Evolutionary conservation across 1,140 invertebrate species (phyloP).

Genomic region (Drosophila persimilis): DNA sequence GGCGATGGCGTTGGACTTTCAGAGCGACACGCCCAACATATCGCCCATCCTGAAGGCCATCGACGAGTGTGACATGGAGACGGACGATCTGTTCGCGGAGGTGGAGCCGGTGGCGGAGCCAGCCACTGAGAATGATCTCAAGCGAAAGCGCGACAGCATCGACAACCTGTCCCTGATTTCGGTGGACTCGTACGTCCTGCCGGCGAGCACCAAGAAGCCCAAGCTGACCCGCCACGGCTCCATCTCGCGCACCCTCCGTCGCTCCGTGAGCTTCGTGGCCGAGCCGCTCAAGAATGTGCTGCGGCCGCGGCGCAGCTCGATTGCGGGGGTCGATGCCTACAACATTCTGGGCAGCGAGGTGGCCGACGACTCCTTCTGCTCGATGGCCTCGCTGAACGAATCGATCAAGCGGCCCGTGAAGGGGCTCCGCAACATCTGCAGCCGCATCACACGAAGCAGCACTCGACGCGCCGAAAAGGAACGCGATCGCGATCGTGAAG

Average conservation of each 20-base stretch:
- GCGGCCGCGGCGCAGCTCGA: constrained; percentile 72
- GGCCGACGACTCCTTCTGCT: constrained; percentile 74
- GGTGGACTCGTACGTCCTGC: constrained; percentile 73
- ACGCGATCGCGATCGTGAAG: constrained; percentile 34
- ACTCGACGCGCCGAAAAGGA: constrained; percentile 51
- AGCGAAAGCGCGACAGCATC: constrained; percentile 77
- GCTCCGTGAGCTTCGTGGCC: constrained; percentile 80
- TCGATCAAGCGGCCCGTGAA: constrained; percentile 77
- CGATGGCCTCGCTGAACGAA: constrained; percentile 75
- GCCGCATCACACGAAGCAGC: constrained; percentile 71
- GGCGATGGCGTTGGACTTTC: constrained; percentile 42
- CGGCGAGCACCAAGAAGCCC: constrained; percentile 73
- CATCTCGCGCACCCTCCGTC: constrained; percentile 68
- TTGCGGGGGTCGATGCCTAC: constrained; percentile 59
- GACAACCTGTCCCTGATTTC: constrained; percentile 78
- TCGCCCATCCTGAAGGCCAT: constrained; percentile 74
- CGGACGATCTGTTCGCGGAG: constrained; percentile 40
- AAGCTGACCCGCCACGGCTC: constrained; percentile 79
- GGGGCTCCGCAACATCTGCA: constrained; percentile 67
- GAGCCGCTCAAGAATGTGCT: constrained; percentile 76
- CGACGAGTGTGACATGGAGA: constrained; percentile 62
- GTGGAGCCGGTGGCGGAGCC: constrained; percentile 1
- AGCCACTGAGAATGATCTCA: constrained; percentile 57
- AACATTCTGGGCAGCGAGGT: constrained; percentile 55
- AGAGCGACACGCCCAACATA: constrained; percentile 49